Conservation (phyloP, 2,888 invertebrate species). For the Strigamia transsilvanica region DNA sequence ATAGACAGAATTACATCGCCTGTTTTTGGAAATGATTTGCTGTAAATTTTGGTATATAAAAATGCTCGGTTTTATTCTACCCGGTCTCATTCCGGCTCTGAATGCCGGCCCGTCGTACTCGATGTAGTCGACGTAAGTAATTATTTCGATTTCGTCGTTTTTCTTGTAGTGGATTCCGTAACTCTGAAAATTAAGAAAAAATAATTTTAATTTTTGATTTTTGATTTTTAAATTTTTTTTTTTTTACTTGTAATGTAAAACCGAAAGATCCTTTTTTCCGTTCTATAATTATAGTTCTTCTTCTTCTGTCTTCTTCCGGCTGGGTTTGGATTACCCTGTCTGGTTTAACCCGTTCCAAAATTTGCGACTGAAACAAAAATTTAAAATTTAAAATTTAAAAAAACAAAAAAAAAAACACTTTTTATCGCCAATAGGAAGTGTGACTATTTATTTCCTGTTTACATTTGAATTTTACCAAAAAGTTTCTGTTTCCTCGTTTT, state of each 20-base stretch:
- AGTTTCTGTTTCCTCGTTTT: too few species aligned
- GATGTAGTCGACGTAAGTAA: constrained; percentile 96
- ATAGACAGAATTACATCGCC: constrained; percentile 95
- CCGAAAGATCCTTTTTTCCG: constrained; percentile 91
- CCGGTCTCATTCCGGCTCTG: constrained; percentile 91
- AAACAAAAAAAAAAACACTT: background rate
- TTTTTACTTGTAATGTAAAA: constrained; percentile 81
- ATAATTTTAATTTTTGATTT: background rate
- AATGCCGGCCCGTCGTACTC: constrained; percentile 92
- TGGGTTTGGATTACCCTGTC: constrained; percentile 76
- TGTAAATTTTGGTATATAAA: too few species aligned
- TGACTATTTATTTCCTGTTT: constrained; percentile 34
- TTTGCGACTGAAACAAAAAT: constrained; percentile 68
- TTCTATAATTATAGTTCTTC: constrained; percentile 88
- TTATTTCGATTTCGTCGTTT: constrained; percentile 93
- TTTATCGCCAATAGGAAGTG: background rate
- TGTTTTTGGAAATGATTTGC: constrained; percentile 60
- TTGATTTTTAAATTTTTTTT: background rate
- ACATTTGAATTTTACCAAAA: background rate
- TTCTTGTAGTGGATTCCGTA: constrained; percentile 96
- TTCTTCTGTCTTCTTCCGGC: constrained; percentile 83
- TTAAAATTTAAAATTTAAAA: constrained; percentile 14
- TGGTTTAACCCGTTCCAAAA: constrained; percentile 76
- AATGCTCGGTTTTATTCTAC: too few species aligned
- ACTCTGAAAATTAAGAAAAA: constrained; percentile 73